phyloP scores from a whole-genome alignment of 1,140 invertebrate genomes.

The Apis laboriosa region DNA sequence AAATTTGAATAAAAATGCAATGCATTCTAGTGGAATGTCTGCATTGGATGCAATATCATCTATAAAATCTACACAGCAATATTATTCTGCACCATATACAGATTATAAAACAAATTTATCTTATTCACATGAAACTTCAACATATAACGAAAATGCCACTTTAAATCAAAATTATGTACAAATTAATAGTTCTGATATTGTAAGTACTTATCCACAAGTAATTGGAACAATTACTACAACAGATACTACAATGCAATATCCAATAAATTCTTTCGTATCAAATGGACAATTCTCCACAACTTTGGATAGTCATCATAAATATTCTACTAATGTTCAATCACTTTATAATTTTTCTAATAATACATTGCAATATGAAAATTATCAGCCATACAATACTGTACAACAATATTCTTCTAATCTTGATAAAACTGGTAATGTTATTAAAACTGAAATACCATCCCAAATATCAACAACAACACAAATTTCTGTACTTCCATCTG shows the following conservation, averaged over 20 bases:
- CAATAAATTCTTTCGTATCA: constrained; percentile 41
- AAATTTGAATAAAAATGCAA: constrained; percentile 38
- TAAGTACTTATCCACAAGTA: constrained; percentile 44
- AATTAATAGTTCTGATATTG: constrained; percentile 26
- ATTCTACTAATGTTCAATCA: constrained; percentile 19
- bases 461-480: constrained; percentile 35
- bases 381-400: constrained; percentile 51
- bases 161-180: constrained; percentile 44
- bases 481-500: constrained; percentile 9
- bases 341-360: constrained; percentile 47
- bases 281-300: constrained; percentile 45
- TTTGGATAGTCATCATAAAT: constrained; percentile 50
- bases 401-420: constrained; percentile 46
- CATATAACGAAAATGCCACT: constrained; percentile 48
- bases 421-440: constrained; percentile 28
- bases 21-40: constrained; percentile 35
- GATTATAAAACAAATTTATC: constrained; percentile 53
- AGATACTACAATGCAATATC: constrained; percentile 35
- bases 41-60: constrained; percentile 25
- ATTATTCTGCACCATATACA: constrained; percentile 46
- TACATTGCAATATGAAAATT: constrained; percentile 52
- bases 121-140: constrained; percentile 37
- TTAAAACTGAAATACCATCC: constrained; percentile 14
- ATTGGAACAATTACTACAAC: constrained; percentile 4
- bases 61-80: constrained; percentile 50